Base-by-base conservation (phyloP, 2,113 vertebrate genomes). In the Leucosticte australis region DNA sequence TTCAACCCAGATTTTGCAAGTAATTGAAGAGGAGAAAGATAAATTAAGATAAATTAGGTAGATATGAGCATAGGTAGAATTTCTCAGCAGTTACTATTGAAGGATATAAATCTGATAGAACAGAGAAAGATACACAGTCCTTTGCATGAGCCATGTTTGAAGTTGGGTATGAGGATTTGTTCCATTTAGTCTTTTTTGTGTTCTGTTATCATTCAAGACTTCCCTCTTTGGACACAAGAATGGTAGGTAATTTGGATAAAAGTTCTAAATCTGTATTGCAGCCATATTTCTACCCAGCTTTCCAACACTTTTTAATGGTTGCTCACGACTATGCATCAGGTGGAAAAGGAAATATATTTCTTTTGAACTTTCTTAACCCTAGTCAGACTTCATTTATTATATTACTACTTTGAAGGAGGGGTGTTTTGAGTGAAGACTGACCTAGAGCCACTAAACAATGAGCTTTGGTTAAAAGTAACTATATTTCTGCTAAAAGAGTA, bases 41-140 rank as follows among this genome's bases (percentile, higher is more conserved):
- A 76, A 91, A 79, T 94, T 52, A 84, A 30, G 62, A 93, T 92
- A 79, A 87, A 80, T 85, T 60, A 82, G n/a, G 46, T n/a, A 76
- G 57, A 60, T 89, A 82, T 27, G 15, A 83, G n/a, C 28, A 76
- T 1, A 69, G 55, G 27, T n/a, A 55, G 42, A 90, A 35, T 63
- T 87, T 85, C 80, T 83, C 52, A 83, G 50, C 22, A 42, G 19
- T 62, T 87, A 67, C 13, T 70, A 80, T 57, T 56, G 19, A 71
- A 71, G 35, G 10, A 67, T 11, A 23, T 60, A 86, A 86, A 49
- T 46, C 39, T 4, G 28, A 60, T 13, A 75, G 5, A 77, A 35
- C 7, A 69, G 21, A 33, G 39, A 70, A 81, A 39, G 42, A 22
- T 19, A 49, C 2, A 50, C 0, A 6, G 22, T 33, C 44, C n/a